Percentiles rank a stretch among this genome's conserved stretches.
Evolutionary conservation across 2,113 vertebrate genomes (phyloP).

Genomic region (Sminthopsis crassicaudata): DNA sequence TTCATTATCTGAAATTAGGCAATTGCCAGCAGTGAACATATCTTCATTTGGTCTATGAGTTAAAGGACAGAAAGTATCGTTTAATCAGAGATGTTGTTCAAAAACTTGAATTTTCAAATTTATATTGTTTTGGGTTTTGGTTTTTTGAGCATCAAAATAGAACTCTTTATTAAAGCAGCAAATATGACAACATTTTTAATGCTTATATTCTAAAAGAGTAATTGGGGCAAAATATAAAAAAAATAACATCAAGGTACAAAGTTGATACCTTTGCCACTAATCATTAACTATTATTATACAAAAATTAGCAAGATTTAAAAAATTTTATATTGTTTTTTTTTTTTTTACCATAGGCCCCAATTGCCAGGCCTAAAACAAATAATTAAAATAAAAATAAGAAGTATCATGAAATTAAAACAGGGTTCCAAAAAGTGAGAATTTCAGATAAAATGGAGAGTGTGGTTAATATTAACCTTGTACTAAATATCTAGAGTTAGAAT

Average conservation of each 20-base stretch:
- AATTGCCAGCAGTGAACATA: not conserved
- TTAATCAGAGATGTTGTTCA: not conserved
- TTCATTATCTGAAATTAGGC: not conserved
- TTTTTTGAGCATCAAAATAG: constrained; percentile 27
- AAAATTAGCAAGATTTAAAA: constrained; percentile 32
- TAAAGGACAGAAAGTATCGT: not conserved
- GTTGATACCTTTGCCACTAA: constrained; percentile 24
- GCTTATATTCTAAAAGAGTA: constrained; percentile 24
- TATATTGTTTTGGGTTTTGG: not conserved
- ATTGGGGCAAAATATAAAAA: constrained; percentile 21
- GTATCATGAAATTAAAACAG: constrained; percentile 19
- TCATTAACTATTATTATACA: constrained; percentile 26
- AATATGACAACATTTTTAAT: constrained; percentile 7
- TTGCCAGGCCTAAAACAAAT: not conserved
- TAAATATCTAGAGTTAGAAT: constrained; percentile 55
- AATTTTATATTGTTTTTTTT: constrained; percentile 34
- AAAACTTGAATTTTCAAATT: constrained; percentile 28
- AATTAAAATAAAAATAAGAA: not conserved
- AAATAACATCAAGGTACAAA: constrained; percentile 24
- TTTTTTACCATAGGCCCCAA: constrained; percentile 26
- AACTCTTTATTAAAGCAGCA: constrained; percentile 28
- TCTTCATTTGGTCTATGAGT: not conserved
- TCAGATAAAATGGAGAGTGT: constrained; percentile 58
- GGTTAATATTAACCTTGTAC: constrained; percentile 31
- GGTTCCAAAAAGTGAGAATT: constrained; percentile 37